Conservation (phyloP, 2,797 vertebrate species). For the Hephaestus fuliginosus region DNA sequence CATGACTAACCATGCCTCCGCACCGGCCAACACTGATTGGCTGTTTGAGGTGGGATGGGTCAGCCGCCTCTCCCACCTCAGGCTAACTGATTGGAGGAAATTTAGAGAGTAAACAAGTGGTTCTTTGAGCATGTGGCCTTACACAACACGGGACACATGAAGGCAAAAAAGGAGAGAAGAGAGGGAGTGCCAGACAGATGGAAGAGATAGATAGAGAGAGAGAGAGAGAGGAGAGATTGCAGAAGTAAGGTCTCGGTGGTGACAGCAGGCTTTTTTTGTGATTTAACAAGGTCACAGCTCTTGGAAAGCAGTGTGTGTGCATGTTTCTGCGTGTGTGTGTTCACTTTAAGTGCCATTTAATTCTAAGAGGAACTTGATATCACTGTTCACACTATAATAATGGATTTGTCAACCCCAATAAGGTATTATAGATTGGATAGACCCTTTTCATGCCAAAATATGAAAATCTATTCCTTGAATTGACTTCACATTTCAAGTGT, state of each 20-base stretch:
- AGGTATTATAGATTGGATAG: constrained; percentile 16
- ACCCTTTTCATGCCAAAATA: constrained; percentile 12
- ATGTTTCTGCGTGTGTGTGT: constrained; percentile 14
- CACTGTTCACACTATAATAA: constrained; percentile 6
- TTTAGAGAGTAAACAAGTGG: constrained; percentile 75
- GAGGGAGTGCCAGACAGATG: neutral
- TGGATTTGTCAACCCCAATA: constrained; percentile 24
- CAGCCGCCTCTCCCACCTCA: constrained; percentile 74
- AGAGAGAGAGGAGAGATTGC: constrained; percentile 15
- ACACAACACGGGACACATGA: constrained; percentile 61
- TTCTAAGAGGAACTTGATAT: constrained; percentile 17
- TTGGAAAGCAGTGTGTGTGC: constrained; percentile 33
- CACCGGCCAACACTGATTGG: constrained; percentile 72
- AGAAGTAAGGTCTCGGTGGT: constrained; percentile 26
- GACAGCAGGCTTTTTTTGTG: constrained; percentile 41
- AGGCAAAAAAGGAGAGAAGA: constrained; percentile 26
- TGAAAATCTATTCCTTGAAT: constrained; percentile 16
- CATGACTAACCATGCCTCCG: constrained; percentile 58
- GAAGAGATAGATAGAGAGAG: constrained; percentile 1
- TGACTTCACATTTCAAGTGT: constrained; percentile 22
- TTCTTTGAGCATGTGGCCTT: constrained; percentile 78
- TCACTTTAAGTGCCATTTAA: neutral
- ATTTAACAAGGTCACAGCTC: constrained; percentile 48
- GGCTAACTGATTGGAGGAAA: constrained; percentile 74
- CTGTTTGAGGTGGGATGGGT: constrained; percentile 78